Evolutionary conservation across 2,113 vertebrate genomes (phyloP).

Genomic region (Speoplatyrhinus poulsoni): DNA sequence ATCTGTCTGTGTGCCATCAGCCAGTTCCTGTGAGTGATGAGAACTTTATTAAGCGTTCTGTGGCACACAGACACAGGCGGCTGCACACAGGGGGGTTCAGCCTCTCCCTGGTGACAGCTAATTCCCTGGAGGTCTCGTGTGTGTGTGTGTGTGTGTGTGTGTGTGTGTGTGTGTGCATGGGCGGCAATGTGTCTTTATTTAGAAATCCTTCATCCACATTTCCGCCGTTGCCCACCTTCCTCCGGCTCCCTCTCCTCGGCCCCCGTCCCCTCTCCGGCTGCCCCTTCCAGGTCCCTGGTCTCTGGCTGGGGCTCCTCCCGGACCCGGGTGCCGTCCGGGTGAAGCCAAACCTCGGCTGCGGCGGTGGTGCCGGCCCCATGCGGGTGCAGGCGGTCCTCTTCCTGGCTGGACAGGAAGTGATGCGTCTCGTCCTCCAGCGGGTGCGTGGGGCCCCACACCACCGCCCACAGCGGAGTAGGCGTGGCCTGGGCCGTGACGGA

Average conservation of each 20-base stretch:
- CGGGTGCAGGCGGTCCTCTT: slow-evolving; percentile 56
- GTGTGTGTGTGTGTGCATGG: slow-evolving; percentile 29
- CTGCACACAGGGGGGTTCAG: slow-evolving; percentile 48
- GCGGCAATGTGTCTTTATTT: slow-evolving; percentile 51
- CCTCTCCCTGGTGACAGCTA: slow-evolving; percentile 60
- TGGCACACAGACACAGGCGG: slow-evolving; percentile 39
- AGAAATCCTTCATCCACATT: slow-evolving; percentile 51
- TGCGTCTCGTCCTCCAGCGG: slow-evolving; percentile 78
- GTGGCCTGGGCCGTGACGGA: slow-evolving; percentile 76
- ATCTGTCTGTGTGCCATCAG: slow-evolving; percentile 43
- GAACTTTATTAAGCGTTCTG: slow-evolving; percentile 65
- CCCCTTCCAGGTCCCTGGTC: slow-evolving; percentile 54
- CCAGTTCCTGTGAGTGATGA: slow-evolving; percentile 54
- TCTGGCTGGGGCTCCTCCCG: slow-evolving; percentile 52
- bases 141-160: background rate
- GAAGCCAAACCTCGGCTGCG: slow-evolving; percentile 60
- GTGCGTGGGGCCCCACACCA: slow-evolving; percentile 80
- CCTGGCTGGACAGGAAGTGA: slow-evolving; percentile 75
- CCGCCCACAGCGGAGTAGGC: slow-evolving; percentile 79
- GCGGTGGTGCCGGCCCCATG: slow-evolving; percentile 42
- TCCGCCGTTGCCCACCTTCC: slow-evolving; percentile 72
- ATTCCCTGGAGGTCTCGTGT: slow-evolving; percentile 55
- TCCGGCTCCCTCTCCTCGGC: slow-evolving; percentile 66
- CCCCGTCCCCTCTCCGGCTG: slow-evolving; percentile 51
- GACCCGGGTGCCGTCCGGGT: slow-evolving; percentile 53